Conservation (phyloP, 2,797 vertebrate genomes). For the Takifugu ocellatus region DNA sequence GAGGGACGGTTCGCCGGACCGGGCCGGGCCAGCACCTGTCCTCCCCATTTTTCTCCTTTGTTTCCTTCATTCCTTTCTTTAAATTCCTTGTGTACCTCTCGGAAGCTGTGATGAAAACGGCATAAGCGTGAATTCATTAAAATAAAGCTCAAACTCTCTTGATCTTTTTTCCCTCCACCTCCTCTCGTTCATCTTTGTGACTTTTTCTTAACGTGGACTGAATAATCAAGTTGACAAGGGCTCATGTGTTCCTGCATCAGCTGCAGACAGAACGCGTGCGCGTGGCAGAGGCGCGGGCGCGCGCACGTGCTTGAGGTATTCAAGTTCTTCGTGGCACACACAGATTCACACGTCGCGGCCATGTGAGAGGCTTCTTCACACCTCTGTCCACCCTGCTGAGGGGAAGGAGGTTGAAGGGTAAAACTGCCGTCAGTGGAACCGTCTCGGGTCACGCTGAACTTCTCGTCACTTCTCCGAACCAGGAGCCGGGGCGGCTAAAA, state of each 20-base stretch:
- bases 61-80: too few relatives aligned
- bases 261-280: constrained; percentile 5
- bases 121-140: too few relatives aligned
- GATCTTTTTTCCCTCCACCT: not conserved
- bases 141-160: not conserved
- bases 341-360: constrained; percentile 28
- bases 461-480: too few relatives aligned
- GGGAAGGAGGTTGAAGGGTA: constrained; percentile 46
- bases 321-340: constrained; percentile 2
- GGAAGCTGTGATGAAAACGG: too few relatives aligned
- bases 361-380: constrained; percentile 50
- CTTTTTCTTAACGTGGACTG: constrained; percentile 1
- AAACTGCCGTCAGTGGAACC: constrained; percentile 17
- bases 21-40: too few relatives aligned
- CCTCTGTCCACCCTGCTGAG: constrained; percentile 37
- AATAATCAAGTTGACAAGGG: constrained; percentile 32
- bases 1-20: too few relatives aligned
- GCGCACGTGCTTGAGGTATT: not conserved
- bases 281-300: not conserved
- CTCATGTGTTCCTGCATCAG: constrained; percentile 8
- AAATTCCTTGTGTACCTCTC: too few relatives aligned
- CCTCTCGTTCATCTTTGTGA: constrained; percentile 10
- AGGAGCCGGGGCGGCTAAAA: too few relatives aligned
- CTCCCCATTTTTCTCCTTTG: too few relatives aligned
- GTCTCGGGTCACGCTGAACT: not conserved